phyloP scores from a whole-genome alignment of 2,113 vertebrate genomes.

The Labeo catla region DNA sequence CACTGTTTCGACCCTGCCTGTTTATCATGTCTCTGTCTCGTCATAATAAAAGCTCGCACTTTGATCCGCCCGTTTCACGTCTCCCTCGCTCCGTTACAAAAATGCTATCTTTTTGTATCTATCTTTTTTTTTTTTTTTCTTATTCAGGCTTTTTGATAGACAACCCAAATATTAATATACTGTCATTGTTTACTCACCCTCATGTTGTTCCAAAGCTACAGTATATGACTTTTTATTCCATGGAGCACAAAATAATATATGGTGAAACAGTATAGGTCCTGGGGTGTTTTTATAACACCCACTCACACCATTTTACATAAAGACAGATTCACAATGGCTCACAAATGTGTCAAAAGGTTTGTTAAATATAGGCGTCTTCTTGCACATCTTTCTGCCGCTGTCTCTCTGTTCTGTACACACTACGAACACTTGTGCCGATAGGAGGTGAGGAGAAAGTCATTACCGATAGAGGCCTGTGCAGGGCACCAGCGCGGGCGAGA shows the following conservation, averaged over 20 bases:
- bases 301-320: not conserved
- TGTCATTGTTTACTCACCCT: not conserved
- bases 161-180: not conserved
- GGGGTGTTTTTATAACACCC: not conserved
- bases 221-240: not conserved
- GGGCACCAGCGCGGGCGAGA: constrained; percentile 34
- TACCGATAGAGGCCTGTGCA: constrained; percentile 62
- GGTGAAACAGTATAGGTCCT: not conserved
- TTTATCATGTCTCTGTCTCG: too few species aligned
- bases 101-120: too few species aligned
- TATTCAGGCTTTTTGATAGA: not conserved
- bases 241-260: not conserved
- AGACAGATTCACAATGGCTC: constrained; percentile 21
- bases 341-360: constrained; percentile 1
- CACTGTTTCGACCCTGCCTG: too few species aligned
- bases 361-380: constrained; percentile 45
- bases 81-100: too few species aligned
- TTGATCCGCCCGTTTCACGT: too few species aligned
- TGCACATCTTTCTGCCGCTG: not conserved
- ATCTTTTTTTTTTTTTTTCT: too few species aligned
- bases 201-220: not conserved
- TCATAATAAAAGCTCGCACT: too few species aligned
- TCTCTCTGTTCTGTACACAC: constrained; percentile 43
- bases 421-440: constrained; percentile 61
- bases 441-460: constrained; percentile 62